These are phyloP conservation scores for Lutjanus argentimaculatus DNA, from an alignment of 2,797 vertebrate species.

Conservation along the genomic window DNA sequence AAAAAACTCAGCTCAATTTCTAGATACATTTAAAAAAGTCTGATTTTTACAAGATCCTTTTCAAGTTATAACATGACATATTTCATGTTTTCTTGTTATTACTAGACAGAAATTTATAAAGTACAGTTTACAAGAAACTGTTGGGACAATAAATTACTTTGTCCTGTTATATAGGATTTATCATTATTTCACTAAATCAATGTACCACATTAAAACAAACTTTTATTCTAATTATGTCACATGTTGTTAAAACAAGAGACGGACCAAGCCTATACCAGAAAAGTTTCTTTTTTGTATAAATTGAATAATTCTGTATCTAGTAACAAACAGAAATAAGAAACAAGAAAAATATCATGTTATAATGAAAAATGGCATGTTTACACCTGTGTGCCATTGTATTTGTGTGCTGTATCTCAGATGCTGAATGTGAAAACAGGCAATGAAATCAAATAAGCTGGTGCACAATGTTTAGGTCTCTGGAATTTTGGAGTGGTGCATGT, in stretches of 20 bases:
- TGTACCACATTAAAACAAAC: too few relatives aligned
- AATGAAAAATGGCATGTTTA: not conserved
- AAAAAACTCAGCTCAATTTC: not conserved
- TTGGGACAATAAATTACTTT: too few relatives aligned
- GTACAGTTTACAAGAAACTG: not conserved
- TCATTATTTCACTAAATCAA: too few relatives aligned
- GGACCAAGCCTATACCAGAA: too few relatives aligned
- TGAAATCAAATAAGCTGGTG: not conserved
- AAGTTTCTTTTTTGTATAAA: not conserved
- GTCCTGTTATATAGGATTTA: too few relatives aligned
- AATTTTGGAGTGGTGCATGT: not conserved
- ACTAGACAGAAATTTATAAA: not conserved
- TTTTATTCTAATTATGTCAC: too few relatives aligned
- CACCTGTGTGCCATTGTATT: not conserved
- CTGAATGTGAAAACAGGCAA: not conserved
- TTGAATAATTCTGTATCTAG: not conserved
- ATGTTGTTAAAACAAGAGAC: too few relatives aligned
- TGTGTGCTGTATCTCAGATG: not conserved
- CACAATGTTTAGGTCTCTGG: not conserved
- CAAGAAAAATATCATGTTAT: not conserved
- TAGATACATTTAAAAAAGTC: not conserved
- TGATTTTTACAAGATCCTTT: not conserved
- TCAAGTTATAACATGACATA: not conserved
- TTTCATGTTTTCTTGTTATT: not conserved
- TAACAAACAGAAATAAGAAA: not conserved